Percentiles rank a stretch among this genome's conserved stretches.
These are phyloP conservation scores for Pleuronectes platessa DNA, from an alignment of 2,113 vertebrate genomes.

Conservation along the genomic window DNA sequence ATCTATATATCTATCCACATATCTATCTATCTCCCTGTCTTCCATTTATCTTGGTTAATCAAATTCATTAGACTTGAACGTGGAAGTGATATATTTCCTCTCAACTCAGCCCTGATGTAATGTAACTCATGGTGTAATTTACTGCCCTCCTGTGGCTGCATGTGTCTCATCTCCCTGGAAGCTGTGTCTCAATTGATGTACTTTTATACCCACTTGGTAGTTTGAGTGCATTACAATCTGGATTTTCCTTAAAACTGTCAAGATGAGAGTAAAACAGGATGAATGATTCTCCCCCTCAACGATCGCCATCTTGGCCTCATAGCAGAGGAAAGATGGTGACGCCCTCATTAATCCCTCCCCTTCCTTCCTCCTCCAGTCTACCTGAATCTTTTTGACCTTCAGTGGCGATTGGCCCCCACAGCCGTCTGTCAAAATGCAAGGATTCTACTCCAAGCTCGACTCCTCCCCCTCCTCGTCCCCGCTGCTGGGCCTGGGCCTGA, in stretches of 20 bases:
- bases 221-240: too few species aligned
- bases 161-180: background rate
- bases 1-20: too few species aligned
- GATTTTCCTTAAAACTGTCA: too few species aligned
- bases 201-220: too few species aligned
- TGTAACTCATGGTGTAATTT: background rate
- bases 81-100: too few species aligned
- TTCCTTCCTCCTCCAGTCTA: constrained; percentile 39
- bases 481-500: constrained; percentile 44
- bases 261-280: too few species aligned
- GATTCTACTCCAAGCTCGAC: constrained; percentile 82
- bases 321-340: background rate
- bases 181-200: too few species aligned
- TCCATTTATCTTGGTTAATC: too few species aligned
- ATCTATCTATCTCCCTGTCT: too few species aligned
- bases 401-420: constrained; percentile 40
- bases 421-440: constrained; percentile 74
- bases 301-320: too few species aligned
- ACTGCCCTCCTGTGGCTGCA: background rate
- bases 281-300: too few species aligned
- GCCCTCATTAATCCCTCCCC: background rate
- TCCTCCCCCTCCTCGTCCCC: constrained; percentile 66
- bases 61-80: too few species aligned
- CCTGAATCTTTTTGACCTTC: constrained; percentile 65
- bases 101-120: background rate